These are phyloP conservation scores for Haemorhous mexicanus DNA, from an alignment of 2,113 vertebrate species.

Conservation along the genomic window DNA sequence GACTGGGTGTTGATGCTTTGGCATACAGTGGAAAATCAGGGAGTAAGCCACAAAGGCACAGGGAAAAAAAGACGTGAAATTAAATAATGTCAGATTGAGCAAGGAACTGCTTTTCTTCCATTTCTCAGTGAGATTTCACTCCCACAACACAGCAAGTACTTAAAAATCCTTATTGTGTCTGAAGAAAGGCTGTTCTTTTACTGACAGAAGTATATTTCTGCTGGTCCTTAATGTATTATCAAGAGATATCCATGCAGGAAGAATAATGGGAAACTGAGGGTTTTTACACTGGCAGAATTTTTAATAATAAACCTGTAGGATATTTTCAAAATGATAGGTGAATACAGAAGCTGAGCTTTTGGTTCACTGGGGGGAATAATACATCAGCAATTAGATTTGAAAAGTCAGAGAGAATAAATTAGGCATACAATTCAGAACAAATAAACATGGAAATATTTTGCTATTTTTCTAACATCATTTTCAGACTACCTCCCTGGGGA, in stretches of 20 bases:
- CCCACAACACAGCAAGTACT: not conserved
- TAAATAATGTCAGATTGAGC: not conserved
- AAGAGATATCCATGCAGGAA: not conserved
- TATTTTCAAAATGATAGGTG: not conserved
- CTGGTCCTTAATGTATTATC: not conserved
- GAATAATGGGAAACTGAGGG: not conserved
- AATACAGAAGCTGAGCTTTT: not conserved
- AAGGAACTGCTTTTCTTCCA: not conserved
- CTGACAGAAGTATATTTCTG: no score
- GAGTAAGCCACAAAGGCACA: not conserved
- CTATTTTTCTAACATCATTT: not conserved
- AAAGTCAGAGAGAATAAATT: not conserved
- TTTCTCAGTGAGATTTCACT: not conserved
- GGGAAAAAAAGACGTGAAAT: not conserved
- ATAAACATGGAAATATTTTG: not conserved
- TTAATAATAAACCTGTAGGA: not conserved
- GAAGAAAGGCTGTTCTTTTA: not conserved
- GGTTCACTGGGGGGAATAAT: not conserved
- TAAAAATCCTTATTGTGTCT: not conserved
- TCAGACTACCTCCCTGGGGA: not conserved
- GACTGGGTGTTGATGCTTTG: not conserved
- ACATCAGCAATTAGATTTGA: not conserved
- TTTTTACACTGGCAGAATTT: not conserved
- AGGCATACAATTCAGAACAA: not conserved
- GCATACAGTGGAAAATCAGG: not conserved